phyloP scores from a whole-genome alignment of 2,888 invertebrate genomes.

The Coremacera marginata region DNA sequence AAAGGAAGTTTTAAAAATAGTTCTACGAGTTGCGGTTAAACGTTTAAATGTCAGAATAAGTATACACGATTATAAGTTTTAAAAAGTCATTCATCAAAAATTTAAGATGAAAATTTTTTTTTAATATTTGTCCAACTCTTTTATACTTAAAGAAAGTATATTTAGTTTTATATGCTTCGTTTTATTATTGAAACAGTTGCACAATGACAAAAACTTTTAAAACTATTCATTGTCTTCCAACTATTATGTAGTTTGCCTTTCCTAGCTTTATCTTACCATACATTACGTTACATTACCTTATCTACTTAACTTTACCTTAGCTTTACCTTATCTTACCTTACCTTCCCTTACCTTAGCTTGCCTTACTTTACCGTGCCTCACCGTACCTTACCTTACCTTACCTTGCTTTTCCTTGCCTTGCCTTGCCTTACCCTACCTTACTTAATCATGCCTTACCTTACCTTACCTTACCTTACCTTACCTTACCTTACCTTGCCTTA shows the following conservation, averaged over 20 bases:
- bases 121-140: too few relatives aligned
- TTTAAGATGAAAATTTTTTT: too few relatives aligned
- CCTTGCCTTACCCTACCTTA: not conserved
- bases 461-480: conserved; percentile 11
- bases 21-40: not conserved
- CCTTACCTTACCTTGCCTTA: conserved; percentile 5
- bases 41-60: not conserved
- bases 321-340: not conserved
- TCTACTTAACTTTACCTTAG: not conserved
- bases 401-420: not conserved
- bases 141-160: too few relatives aligned
- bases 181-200: too few relatives aligned
- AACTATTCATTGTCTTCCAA: too few relatives aligned
- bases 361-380: not conserved
- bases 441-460: conserved; percentile 1
- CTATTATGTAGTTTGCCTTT: too few relatives aligned
- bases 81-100: too few relatives aligned
- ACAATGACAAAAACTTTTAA: too few relatives aligned
- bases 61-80: not conserved
- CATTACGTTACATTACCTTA: not conserved
- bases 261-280: too few relatives aligned
- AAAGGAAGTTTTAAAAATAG: not conserved
- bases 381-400: not conserved
- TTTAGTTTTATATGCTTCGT: too few relatives aligned
- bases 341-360: not conserved